Base-by-base conservation (phyloP, 2,888 invertebrate species). In the Drosophila leonis region DNA sequence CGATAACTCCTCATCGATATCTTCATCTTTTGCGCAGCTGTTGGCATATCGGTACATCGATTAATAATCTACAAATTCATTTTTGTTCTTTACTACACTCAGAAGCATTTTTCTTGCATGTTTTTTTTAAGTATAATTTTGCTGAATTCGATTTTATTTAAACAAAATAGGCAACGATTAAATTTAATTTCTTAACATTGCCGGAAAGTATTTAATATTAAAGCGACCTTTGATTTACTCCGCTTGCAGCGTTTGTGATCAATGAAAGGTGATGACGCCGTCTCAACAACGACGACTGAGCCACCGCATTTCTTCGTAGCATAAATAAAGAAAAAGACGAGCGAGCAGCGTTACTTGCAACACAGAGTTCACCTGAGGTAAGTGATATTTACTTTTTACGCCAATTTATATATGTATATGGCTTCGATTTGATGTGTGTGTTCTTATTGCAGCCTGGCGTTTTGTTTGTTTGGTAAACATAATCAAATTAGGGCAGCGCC, bases 241-340 rank as follows among this genome's bases (percentile, higher is more conserved):
- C 4, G 39, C 56, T 63, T 62, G 42, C 44, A 54, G 57, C 61
- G 37, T 49, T 64, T 37, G 72, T 63, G 59, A 54, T 57, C 37
- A 51, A 31, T 46, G 46, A 59, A 62, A 70, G 65, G 66, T 66
- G 86, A 72, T 77, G 83, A 82, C 83, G 83, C 82, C 67, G 85
- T 80, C 67, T 74, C 52, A 54, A 71, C 81, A 72, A 54, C 72
- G 80, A 84, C 83, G 83, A 33, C 86, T 73, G 73, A 76, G 76
- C 80, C 75, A 78, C 68, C 68, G 78, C 80, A 78, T 78, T 82
- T 68, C 48, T 52, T 56, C 62, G 60, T 18, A 71, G 35, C 41
- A 49, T 64, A 56, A 67, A 75, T 73, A 72, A 60, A 74, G 80
- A 54, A 67, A 10, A 35, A n/a, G n/a, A n/a, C n/a, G n/a, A n/a